Evolutionary conservation across 1,140 invertebrate species (phyloP), one percentile per base, ranked within the genome.

Genomic region (Drosophila navojoa): DNA sequence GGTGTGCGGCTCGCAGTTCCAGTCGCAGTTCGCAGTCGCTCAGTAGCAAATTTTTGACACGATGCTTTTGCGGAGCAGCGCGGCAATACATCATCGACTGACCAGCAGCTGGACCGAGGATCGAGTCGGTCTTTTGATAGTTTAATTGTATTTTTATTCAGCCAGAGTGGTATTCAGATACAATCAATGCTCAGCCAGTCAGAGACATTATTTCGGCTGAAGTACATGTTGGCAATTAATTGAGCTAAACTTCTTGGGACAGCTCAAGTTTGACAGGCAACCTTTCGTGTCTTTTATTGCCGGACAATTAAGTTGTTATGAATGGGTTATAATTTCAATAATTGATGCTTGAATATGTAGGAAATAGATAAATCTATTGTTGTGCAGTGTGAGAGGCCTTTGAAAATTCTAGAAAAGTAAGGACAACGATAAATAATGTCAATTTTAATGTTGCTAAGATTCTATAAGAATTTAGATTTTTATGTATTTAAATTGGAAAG

Each of bases 41-140:
- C 15, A 44, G 81, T 80, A 84, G 81, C 81, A 50, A 85, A 84
- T 85, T 85, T 85, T 59, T 74, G 81, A 84, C 77, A 64, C 62
- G 71, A 16, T 62, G 62, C 75, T 71, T 77, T 72, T 78, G 10
- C 10, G 35, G 68, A 77, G 68, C 73, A 73, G 60, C 52, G 40
- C 42, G 52, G 59, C 60, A 85, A 84, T 85, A 69, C 80, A 84
- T 84, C 80, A 85, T 54, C 80, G 76, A 25, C 57, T 62, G 61
- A 44, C 62, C 44, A 15, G 27, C n/a, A 15, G 27, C n/a, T 35
- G 50, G 25, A 53, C 50, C 19, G 19, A 19, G 19, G 19, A 29
- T 15, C 15, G 35, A 76, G 60, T 68, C 44, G 64, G 73, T 77
- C 73, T 61, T 47, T 62, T 85, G 81, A 81, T 81, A 54, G 74